Base-by-base conservation (phyloP, 2,797 vertebrate species). In the Odontamblyopus lacepedii region DNA sequence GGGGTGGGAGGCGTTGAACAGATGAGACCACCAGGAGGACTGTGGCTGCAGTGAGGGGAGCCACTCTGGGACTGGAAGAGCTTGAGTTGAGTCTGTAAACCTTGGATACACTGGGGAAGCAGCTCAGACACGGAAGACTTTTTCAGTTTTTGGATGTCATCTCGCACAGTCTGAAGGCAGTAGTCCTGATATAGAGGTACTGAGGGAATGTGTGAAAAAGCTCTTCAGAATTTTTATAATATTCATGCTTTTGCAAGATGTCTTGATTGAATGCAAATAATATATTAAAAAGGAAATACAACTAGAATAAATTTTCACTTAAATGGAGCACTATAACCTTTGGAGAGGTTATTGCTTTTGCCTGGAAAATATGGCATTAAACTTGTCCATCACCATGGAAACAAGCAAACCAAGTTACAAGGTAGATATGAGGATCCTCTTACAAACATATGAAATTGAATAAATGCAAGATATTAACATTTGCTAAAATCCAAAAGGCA, bases 181-280 rank as follows among this genome's bases (percentile, higher is more conserved):
- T 94, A 95, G 53, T 94, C 91, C 85, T 95, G 95, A 80, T 94
- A 95, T 19, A 96, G 83, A 0, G 94, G 95, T 55, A 91, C 94
- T 92, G 84, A 65, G 80, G 23, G 71, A 23, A 63, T 2, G 53
- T 4, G 2, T 9, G 5, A 30, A 30, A 29, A 6, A 30, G 6
- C 6, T 30, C 27, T 18, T 6, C 4, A 7, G 13, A 15, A 15
- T 59, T 13, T 5, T 16, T 48, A 44, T 44, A 44, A 44, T 44
- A 44, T 27, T 16, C 29, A 26, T 29, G 57, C 26, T 11, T 59
- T 59, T 59, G 57, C 13, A 53, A 53, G 50, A 53, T 19, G 19
- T n/a, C 15, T 53, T n/a, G 12, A n/a, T 44, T 13, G 41, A 44
- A 44, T 44, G 11, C 41, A 53, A 18, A 53, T 4, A 53, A 53